A percentile compares a stretch with the other conserved stretches of the same genome.
Evolutionary conservation across 2,113 vertebrate genomes (phyloP).

Genomic region (Nothobranchius furzeri): DNA sequence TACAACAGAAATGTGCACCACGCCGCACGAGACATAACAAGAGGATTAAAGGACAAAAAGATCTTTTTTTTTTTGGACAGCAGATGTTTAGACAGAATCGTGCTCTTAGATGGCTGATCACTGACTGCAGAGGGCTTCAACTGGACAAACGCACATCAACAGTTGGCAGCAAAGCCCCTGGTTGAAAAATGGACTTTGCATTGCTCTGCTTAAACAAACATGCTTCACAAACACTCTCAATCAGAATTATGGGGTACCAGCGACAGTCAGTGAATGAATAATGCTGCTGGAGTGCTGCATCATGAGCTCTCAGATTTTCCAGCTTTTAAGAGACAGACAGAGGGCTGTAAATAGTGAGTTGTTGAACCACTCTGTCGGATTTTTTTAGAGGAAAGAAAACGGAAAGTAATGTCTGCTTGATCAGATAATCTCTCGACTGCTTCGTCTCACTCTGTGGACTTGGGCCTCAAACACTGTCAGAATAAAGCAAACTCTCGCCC

Average conservation of each 20-base stretch:
- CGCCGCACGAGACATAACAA: background rate
- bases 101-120: no score
- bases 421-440: background rate
- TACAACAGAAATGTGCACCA: background rate
- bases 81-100: no score
- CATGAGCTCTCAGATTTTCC: constrained; percentile 28
- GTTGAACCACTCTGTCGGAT: no score
- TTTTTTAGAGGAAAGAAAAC: background rate
- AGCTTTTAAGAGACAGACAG: background rate
- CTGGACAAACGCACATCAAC: constrained; percentile 36
- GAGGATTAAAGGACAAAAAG: constrained; percentile 3
- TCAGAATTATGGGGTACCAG: constrained; percentile 47
- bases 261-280: constrained; percentile 24
- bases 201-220: constrained; percentile 57
- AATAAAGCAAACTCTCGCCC: no score
- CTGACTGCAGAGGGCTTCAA: no score
- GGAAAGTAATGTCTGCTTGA: background rate
- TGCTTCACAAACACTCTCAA: constrained; percentile 30
- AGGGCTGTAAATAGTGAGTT: no score
- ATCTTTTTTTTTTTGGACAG: background rate
- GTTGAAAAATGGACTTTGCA: constrained; percentile 41
- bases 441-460: no score
- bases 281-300: background rate
- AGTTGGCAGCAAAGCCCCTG: constrained; percentile 42
- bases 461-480: no score